Percentiles rank a stretch among this genome's conserved stretches.
These are phyloP conservation scores for Anabacerthia variegaticeps DNA, from an alignment of 2,797 vertebrate genomes.

Conservation along the genomic window DNA sequence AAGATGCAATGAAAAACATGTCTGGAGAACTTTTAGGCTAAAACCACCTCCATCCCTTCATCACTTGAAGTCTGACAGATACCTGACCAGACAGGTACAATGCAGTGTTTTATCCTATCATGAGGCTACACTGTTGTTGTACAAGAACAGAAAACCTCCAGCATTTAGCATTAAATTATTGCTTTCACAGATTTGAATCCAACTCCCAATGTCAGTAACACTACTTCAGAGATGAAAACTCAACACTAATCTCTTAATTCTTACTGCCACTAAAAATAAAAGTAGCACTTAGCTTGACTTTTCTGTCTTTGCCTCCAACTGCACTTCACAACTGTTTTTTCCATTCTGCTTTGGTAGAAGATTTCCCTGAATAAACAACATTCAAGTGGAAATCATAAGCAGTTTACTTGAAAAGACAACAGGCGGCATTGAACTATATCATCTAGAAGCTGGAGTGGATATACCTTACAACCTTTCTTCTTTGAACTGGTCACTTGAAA, in stretches of 20 bases:
- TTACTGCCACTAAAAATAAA: not conserved
- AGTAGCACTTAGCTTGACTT: not conserved
- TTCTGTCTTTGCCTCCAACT: too few species aligned
- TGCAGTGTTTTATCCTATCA: not conserved
- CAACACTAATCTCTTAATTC: not conserved
- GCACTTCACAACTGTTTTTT: too few species aligned
- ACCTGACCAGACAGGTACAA: not conserved
- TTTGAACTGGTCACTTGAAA: too few species aligned
- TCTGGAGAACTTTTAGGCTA: not conserved
- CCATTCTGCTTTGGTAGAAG: too few species aligned
- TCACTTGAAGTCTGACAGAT: not conserved
- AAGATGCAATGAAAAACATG: not conserved
- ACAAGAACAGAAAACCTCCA: rapidly evolving
- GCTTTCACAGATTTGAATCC: not conserved
- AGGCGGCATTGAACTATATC: too few species aligned
- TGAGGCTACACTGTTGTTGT: not conserved
- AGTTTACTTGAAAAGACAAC: too few species aligned
- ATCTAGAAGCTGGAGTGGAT: too few species aligned
- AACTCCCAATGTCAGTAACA: not conserved
- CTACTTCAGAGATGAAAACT: not conserved
- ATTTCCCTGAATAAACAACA: too few species aligned
- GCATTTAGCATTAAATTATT: not conserved
- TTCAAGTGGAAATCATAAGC: too few species aligned
- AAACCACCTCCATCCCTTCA: not conserved
- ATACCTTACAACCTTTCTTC: too few species aligned